phyloP scores from a whole-genome alignment of 1,140 invertebrate genomes.

The Penaeus indicus region DNA sequence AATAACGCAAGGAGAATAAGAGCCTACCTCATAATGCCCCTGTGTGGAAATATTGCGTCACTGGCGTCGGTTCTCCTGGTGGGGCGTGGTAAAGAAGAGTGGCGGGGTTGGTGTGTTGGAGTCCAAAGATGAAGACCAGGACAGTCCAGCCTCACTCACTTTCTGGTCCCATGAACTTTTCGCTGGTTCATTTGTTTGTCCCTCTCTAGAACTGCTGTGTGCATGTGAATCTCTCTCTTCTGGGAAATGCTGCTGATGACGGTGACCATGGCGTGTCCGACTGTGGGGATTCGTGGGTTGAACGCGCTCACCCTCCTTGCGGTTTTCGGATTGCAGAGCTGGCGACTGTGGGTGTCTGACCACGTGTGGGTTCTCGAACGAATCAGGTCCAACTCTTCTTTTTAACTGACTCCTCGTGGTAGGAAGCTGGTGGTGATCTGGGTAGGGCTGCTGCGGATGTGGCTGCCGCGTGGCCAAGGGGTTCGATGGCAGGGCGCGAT shows the following conservation, averaged over 20 bases:
- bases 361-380: neutral
- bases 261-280: neutral
- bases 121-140: neutral
- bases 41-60: conserved; percentile 21
- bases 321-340: neutral
- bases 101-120: neutral
- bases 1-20: neutral
- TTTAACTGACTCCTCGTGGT: neutral
- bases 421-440: neutral
- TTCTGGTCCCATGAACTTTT: conserved; percentile 26
- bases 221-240: neutral
- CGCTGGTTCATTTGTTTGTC: neutral
- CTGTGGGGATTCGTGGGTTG: neutral
- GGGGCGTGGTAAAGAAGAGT: conserved; percentile 2
- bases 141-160: neutral
- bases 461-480: neutral
- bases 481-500: neutral
- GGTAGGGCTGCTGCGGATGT: neutral
- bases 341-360: neutral
- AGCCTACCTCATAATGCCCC: conserved; percentile 40
- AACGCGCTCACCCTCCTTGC: neutral
- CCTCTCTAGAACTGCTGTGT: neutral
- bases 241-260: conserved; percentile 26
- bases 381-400: conserved; percentile 15
- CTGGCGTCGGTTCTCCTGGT: conserved; percentile 20